Conservation (phyloP, 2,888 invertebrate species). For the Macrosiphum euphorbiae region DNA sequence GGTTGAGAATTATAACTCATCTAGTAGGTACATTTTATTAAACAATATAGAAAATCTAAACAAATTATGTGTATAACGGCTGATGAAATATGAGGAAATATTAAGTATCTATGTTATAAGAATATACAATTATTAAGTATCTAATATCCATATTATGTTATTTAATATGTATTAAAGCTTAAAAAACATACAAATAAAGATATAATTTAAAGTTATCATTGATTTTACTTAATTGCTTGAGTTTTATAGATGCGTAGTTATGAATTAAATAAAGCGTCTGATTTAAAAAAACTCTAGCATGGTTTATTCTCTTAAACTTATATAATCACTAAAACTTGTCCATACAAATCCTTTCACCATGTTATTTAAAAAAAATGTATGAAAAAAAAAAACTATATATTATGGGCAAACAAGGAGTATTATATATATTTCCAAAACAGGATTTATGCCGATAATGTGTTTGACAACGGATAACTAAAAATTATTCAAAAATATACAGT, state of each 20-base stretch:
- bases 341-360: not conserved
- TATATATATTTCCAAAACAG: not conserved
- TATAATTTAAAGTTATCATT: too few species aligned
- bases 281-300: not conserved
- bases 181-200: not conserved
- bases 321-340: not conserved
- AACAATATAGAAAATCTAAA: not conserved
- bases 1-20: not conserved
- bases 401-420: not conserved
- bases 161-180: not conserved
- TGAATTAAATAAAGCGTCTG: not conserved
- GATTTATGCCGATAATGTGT: constrained; percentile 43
- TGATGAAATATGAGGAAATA: not conserved
- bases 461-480: constrained; percentile 36
- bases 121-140: not conserved
- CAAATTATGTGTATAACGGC: not conserved
- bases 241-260: not conserved
- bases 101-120: not conserved
- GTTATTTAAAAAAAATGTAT: not conserved
- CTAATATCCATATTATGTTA: not conserved
- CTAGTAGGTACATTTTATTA: not conserved
- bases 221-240: not conserved
- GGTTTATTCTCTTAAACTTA: not conserved
- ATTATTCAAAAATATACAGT: constrained; percentile 45
- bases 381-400: not conserved